Evolutionary conservation across 2,113 vertebrate genomes (phyloP).

Genomic region (Rafetus swinhoei): DNA sequence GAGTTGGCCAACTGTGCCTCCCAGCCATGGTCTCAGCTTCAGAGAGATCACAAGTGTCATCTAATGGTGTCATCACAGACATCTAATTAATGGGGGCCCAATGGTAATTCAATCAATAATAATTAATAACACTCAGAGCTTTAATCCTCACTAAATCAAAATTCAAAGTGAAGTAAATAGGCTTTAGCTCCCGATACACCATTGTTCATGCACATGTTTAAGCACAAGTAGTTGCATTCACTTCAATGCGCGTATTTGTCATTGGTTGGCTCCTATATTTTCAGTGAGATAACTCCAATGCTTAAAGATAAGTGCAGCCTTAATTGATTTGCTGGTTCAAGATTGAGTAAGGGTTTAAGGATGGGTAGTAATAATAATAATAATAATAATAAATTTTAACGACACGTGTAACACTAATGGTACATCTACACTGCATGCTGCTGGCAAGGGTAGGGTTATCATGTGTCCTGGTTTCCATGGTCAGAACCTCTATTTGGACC

Average conservation of each 20-base stretch:
- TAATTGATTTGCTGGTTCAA: constrained; percentile 40
- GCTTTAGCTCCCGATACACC: background rate
- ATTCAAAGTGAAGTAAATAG: background rate
- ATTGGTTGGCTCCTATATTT: constrained; percentile 22
- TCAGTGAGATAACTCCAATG: background rate
- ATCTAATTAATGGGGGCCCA: background rate
- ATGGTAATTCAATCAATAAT: constrained; percentile 17
- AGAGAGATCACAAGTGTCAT: accelerated
- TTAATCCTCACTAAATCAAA: constrained; percentile 9
- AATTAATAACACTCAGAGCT: background rate
- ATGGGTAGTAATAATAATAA: constrained; percentile 57
- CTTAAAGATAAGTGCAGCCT: constrained; percentile 46
- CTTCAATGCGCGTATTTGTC: constrained; percentile 4
- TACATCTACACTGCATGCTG: background rate
- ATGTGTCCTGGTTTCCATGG: too few species aligned
- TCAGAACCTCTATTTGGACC: too few species aligned
- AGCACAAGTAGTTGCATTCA: constrained; percentile 11
- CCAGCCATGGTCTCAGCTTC: background rate
- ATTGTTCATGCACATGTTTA: background rate
- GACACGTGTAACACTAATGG: constrained; percentile 63
- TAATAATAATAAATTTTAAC: constrained; percentile 67
- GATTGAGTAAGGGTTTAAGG: constrained; percentile 65
- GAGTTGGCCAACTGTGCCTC: background rate
- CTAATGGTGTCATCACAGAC: background rate
- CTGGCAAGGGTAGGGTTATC: background rate